These are phyloP conservation scores for Delphinapterus leucas DNA, from an alignment of 2,113 vertebrate species.

Conservation along the genomic window DNA sequence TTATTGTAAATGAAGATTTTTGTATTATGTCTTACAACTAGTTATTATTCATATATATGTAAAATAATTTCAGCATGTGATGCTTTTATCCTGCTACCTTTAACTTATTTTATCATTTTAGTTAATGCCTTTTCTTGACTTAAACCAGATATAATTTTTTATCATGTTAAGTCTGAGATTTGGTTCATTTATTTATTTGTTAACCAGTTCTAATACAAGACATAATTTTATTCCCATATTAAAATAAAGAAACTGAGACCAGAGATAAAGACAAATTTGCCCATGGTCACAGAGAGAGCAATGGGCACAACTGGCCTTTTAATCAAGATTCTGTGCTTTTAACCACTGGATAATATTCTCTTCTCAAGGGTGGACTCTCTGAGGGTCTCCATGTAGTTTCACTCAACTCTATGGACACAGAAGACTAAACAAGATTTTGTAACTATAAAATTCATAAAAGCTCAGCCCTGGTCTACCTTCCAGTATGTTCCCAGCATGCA, in stretches of 20 bases:
- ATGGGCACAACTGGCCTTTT: background rate
- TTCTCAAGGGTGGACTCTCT: background rate
- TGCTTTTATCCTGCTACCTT: background rate
- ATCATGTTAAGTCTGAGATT: background rate
- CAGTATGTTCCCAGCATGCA: background rate
- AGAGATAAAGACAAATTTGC: background rate
- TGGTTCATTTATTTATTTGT: background rate
- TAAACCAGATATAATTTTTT: constrained; percentile 11
- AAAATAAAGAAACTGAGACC: background rate
- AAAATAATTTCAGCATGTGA: background rate
- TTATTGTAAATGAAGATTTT: background rate
- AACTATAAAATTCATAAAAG: background rate
- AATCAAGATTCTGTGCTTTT: background rate
- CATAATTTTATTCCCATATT: background rate
- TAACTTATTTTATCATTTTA: background rate
- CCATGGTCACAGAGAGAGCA: background rate
- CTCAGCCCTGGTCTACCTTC: background rate
- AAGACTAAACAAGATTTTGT: background rate
- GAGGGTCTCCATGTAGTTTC: background rate
- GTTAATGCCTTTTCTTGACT: constrained; percentile 22
- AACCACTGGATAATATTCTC: background rate
- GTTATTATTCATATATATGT: background rate
- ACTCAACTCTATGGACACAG: background rate
- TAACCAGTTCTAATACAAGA: background rate
- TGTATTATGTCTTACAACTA: background rate